Conservation (phyloP, 2,113 vertebrate genomes). For the Stercorarius parasiticus region DNA sequence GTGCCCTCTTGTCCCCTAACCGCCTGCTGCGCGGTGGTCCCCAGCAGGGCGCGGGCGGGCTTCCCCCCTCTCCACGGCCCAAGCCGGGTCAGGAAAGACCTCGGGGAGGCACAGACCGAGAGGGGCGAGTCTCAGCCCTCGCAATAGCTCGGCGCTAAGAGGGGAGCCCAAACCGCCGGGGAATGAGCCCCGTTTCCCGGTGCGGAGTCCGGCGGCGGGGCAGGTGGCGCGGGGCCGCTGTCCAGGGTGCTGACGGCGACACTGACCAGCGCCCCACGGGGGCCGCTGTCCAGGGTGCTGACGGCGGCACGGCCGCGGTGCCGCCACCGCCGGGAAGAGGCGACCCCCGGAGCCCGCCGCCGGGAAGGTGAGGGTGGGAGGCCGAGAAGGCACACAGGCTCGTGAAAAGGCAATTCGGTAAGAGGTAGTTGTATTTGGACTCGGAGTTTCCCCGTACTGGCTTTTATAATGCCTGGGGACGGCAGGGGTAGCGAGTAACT, state of each 20-base stretch:
- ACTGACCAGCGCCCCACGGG: not conserved
- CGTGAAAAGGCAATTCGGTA: not conserved
- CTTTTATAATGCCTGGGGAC: not conserved
- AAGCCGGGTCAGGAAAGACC: not conserved
- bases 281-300: constrained; percentile 65
- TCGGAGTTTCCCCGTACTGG: not conserved
- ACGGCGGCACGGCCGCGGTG: not conserved
- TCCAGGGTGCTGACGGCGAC: constrained; percentile 9
- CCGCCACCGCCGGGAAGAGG: not conserved
- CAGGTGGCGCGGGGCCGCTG: not conserved
- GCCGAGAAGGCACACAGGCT: not conserved
- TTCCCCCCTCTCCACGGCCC: not conserved
- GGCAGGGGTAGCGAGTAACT: not conserved
- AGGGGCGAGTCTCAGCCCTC: not conserved
- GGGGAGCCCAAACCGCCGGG: not conserved
- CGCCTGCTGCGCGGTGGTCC: not conserved
- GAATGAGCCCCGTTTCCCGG: rapidly evolving
- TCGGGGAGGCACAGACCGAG: not conserved
- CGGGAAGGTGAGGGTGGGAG: not conserved
- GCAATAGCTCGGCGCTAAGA: not conserved
- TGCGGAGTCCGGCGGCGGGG: not conserved
- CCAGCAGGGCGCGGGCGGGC: not conserved
- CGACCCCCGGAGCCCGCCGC: not conserved
- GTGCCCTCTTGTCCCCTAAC: not conserved
- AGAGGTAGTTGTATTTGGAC: not conserved